phyloP scores from a whole-genome alignment of 2,113 vertebrate species.

The Pteruthius melanotis region DNA sequence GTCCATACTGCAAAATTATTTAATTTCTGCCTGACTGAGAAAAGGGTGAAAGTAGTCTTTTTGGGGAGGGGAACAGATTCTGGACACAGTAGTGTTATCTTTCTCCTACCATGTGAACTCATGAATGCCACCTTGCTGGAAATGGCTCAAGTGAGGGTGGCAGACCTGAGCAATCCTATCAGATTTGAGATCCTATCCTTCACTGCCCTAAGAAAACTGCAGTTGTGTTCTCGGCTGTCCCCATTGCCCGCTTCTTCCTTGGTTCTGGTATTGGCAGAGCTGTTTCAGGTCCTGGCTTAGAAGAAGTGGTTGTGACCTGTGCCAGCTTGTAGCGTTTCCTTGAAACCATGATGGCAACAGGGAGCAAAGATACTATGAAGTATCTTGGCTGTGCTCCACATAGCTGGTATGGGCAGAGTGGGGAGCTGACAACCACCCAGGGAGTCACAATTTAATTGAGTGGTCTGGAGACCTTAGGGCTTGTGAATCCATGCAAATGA shows the following conservation, averaged over 20 bases:
- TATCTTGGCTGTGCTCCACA: neutral
- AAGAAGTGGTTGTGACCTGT: neutral
- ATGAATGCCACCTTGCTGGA: neutral
- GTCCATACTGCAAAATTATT: neutral
- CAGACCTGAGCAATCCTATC: neutral
- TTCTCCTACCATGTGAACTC: rapidly evolving
- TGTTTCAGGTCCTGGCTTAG: neutral
- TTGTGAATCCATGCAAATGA: neutral
- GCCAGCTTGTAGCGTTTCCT: neutral
- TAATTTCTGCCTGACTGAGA: neutral
- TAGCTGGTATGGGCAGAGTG: neutral
- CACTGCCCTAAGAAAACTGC: neutral
- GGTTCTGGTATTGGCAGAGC: neutral
- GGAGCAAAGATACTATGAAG: rapidly evolving
- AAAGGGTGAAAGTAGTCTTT: neutral
- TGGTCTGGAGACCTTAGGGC: neutral
- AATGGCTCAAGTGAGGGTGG: rapidly evolving
- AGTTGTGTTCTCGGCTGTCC: neutral
- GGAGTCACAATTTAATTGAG: neutral
- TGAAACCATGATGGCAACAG: neutral
- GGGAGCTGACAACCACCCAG: neutral
- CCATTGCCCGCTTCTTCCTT: neutral
- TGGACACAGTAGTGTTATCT: neutral
- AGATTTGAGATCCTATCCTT: neutral
- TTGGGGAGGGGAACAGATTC: neutral